A percentile compares a stretch with the other conserved stretches of the same genome.
phyloP scores from a whole-genome alignment of 2,888 invertebrate species.

The Caenorhabditis parvicauda region DNA sequence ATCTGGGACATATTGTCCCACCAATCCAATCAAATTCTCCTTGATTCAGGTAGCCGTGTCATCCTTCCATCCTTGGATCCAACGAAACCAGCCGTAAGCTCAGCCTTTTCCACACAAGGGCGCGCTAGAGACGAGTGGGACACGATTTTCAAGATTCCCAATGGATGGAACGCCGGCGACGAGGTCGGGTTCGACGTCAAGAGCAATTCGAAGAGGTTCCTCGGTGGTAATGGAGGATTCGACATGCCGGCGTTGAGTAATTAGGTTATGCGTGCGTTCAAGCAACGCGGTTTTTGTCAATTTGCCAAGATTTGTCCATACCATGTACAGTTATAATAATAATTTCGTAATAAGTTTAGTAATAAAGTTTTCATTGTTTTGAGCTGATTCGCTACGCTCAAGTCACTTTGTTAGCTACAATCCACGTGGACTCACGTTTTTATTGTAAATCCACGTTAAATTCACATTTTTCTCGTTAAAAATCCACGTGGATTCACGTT shows the following conservation, averaged over 20 bases:
- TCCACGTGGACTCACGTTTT: no score
- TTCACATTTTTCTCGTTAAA: neutral
- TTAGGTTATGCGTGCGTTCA: no score
- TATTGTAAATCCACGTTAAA: no score
- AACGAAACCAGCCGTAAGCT: conserved; percentile 49
- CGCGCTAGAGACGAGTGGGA: conserved; percentile 54
- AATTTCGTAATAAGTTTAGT: no score
- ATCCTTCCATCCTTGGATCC: conserved; percentile 55
- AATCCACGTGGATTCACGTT: neutral
- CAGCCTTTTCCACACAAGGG: conserved; percentile 53
- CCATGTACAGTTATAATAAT: neutral
- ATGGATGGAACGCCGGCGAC: conserved; percentile 52
- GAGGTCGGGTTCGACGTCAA: conserved; percentile 47
- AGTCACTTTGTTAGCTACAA: no score
- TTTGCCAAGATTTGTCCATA: neutral
- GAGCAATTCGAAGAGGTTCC: conserved; percentile 41
- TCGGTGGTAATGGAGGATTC: conserved; percentile 52
- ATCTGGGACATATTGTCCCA: neutral
- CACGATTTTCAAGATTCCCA: conserved; percentile 54
- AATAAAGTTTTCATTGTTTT: no score
- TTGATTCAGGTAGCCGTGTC: conserved; percentile 31
- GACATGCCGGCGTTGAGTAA: conserved; percentile 48
- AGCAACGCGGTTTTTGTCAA: no score
- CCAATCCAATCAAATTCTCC: no score
- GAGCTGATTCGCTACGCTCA: no score